Conservation (phyloP, 2,797 vertebrate genomes). For the Squalus acanthias region DNA sequence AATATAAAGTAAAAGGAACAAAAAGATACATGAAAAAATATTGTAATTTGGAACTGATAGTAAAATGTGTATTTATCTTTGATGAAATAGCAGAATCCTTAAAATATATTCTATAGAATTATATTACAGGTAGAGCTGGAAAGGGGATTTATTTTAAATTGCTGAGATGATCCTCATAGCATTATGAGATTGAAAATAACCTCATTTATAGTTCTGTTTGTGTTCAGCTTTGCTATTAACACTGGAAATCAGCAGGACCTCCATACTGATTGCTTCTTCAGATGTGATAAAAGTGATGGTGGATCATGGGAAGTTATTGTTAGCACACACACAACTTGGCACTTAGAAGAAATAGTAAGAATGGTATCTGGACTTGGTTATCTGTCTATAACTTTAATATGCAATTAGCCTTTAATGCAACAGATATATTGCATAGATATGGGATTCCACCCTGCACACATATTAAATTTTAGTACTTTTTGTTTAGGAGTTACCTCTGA, state of each 20-base stretch:
- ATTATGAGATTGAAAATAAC: neutral
- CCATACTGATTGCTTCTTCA: neutral
- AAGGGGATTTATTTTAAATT: neutral
- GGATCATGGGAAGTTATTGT: neutral
- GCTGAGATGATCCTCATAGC: neutral
- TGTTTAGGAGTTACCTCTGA: neutral
- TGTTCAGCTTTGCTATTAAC: neutral
- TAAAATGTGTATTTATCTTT: neutral
- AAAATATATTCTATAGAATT: neutral
- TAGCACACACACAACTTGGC: neutral
- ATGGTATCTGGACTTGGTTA: neutral
- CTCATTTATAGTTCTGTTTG: neutral
- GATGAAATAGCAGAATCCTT: neutral
- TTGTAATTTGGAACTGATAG: neutral
- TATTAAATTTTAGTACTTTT: neutral
- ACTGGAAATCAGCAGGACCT: neutral
- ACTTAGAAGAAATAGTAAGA: neutral
- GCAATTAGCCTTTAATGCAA: neutral
- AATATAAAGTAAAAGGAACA: neutral
- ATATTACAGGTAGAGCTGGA: neutral
- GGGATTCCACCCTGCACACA: neutral
- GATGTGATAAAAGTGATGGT: neutral
- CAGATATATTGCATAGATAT: neutral
- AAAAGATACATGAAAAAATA: neutral
- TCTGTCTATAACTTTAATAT: neutral